Conservation (phyloP, 2,797 vertebrate genomes). For the Poecilia wingei region DNA sequence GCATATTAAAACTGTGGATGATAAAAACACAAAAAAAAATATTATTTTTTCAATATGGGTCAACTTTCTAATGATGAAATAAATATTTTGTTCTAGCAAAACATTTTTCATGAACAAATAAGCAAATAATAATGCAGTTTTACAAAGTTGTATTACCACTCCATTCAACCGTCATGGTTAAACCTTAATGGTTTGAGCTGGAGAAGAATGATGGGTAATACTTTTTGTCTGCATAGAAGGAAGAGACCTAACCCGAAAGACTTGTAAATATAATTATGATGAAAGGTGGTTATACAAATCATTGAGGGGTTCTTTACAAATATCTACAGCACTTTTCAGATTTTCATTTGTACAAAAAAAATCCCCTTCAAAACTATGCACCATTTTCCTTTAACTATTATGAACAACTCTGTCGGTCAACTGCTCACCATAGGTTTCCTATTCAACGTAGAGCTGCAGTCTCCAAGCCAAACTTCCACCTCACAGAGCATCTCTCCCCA, state of each 20-base stretch:
- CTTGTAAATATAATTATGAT: not conserved
- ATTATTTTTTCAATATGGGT: not conserved
- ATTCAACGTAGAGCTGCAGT: no score
- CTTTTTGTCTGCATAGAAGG: not conserved
- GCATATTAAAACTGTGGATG: conserved; percentile 38
- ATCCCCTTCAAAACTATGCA: no score
- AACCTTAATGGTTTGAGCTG: not conserved
- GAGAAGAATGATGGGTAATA: not conserved
- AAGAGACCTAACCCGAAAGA: not conserved
- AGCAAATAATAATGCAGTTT: conserved; percentile 33
- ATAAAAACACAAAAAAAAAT: conserved; percentile 26
- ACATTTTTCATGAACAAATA: conserved; percentile 40
- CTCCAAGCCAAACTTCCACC: no score
- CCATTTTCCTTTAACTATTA: conserved; percentile 15
- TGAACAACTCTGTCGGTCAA: not conserved
- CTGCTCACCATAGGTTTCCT: no score
- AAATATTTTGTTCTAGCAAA: conserved; percentile 27
- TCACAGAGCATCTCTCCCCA: no score
- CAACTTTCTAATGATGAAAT: conserved; percentile 21
- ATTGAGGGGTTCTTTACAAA: not conserved
- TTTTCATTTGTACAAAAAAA: not conserved
- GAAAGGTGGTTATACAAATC: not conserved
- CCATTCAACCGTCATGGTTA: conserved; percentile 29
- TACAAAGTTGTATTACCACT: conserved; percentile 54
- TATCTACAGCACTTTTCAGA: not conserved